Evolutionary conservation across 2,888 invertebrate genomes (phyloP).

Genomic region (Pristionchus exspectatus): DNA sequence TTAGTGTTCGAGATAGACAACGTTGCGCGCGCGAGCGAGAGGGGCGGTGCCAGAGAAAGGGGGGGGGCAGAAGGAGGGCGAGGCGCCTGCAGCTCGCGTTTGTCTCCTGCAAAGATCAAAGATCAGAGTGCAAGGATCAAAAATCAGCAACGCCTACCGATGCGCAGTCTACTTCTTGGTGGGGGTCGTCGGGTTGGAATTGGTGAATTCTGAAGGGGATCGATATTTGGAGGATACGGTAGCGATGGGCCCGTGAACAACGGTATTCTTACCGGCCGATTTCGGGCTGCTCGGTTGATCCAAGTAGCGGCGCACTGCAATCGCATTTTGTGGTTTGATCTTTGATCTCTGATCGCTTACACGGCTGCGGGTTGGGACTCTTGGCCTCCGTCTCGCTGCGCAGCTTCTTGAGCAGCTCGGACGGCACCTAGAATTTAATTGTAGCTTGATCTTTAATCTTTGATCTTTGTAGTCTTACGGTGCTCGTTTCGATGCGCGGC

Average conservation of each 20-base stretch:
- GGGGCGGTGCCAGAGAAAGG: neutral
- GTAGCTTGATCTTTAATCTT: neutral
- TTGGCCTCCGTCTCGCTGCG: slow-evolving; percentile 6
- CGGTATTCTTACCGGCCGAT: neutral
- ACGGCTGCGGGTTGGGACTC: slow-evolving; percentile 46
- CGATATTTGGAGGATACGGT: neutral
- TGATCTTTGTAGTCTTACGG: neutral
- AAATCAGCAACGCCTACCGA: too few relatives aligned
- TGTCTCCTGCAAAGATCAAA: too few relatives aligned
- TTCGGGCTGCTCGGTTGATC: neutral
- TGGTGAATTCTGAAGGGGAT: neutral
- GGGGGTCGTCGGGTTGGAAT: neutral
- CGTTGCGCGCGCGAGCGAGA: neutral
- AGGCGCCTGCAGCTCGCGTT: neutral
- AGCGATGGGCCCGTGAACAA: neutral
- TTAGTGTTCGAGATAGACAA: slow-evolving; percentile 6
- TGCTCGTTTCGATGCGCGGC: slow-evolving; percentile 8
- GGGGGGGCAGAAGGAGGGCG: neutral
- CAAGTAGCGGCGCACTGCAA: slow-evolving; percentile 22
- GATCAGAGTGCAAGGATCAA: too few relatives aligned
- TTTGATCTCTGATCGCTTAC: slow-evolving; percentile 35
- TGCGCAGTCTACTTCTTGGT: neutral
- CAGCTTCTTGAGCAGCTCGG: slow-evolving; percentile 42
- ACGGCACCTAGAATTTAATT: neutral
- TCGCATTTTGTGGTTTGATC: neutral